phyloP scores from a whole-genome alignment of 2,797 vertebrate species.

The Vespertilio murinus region DNA sequence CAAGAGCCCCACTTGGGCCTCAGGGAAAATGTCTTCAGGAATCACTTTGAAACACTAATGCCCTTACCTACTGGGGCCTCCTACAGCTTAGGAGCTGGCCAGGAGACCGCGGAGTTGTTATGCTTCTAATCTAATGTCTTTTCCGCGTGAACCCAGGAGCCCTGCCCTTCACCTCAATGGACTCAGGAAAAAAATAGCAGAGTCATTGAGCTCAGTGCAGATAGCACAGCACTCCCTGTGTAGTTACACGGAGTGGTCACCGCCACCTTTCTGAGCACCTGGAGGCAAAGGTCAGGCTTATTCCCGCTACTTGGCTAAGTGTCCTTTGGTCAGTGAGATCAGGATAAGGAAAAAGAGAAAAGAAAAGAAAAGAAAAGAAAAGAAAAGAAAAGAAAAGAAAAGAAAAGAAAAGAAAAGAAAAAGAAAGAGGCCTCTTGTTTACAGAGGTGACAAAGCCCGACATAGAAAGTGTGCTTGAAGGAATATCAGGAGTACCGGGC shows the following conservation, averaged over 20 bases:
- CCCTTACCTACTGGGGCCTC: accelerated
- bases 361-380: not conserved
- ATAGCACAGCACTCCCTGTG: no score
- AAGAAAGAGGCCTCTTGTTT: not conserved
- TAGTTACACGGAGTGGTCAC: not conserved
- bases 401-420: not conserved
- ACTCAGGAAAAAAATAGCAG: not conserved
- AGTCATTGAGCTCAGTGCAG: not conserved
- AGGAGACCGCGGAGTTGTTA: accelerated
- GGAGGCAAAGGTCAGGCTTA: not conserved
- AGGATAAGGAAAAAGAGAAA: not conserved
- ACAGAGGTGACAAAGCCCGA: not conserved
- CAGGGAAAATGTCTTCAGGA: not conserved
- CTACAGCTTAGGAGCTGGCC: not conserved
- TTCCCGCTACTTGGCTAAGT: not conserved
- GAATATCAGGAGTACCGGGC: not conserved
- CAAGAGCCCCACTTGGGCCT: not conserved
- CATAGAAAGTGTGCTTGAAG: not conserved
- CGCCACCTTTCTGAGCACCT: no score
- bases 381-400: no score
- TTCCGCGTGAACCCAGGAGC: not conserved
- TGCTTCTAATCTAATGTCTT: not conserved
- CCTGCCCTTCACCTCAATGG: not conserved
- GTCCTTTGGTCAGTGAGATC: not conserved
- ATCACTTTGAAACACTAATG: not conserved